Percentiles rank a stretch among this genome's conserved stretches.
Conservation (phyloP, 2,888 invertebrate species). For the Incurvaria masculella region DNA sequence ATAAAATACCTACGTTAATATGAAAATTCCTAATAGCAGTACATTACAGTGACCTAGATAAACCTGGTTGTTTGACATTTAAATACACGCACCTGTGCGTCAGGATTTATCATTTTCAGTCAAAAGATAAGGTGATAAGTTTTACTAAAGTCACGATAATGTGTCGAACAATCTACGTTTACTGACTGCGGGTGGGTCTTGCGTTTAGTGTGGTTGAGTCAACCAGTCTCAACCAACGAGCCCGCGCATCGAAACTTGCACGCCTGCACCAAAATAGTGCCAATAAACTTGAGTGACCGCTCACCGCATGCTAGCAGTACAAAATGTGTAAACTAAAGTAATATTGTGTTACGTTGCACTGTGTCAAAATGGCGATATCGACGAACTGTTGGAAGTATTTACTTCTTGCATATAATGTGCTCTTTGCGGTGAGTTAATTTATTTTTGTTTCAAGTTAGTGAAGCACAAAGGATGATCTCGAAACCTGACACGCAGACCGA, state of each 20-base stretch:
- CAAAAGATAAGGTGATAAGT: not conserved
- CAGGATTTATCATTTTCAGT: not conserved
- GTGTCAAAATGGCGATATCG: constrained; percentile 38
- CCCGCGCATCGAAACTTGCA: too few relatives aligned
- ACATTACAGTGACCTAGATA: too few relatives aligned
- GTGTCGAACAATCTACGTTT: not conserved
- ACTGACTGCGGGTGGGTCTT: not conserved
- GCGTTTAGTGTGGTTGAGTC: not conserved
- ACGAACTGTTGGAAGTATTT: constrained; percentile 53
- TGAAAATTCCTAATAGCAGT: too few relatives aligned
- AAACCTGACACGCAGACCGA: too few relatives aligned
- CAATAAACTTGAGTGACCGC: not conserved
- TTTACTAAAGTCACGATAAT: not conserved
- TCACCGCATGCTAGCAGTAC: too few relatives aligned
- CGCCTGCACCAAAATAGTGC: too few relatives aligned
- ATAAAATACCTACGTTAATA: too few relatives aligned
- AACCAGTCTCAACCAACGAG: too few relatives aligned
- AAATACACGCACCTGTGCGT: too few relatives aligned
- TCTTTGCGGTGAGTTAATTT: constrained; percentile 43
- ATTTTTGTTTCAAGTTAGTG: not conserved
- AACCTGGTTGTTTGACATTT: too few relatives aligned
- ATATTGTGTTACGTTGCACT: not conserved
- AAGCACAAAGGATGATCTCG: too few relatives aligned
- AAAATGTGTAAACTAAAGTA: not conserved
- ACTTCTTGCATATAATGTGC: constrained; percentile 44